A percentile compares a stretch with the other conserved stretches of the same genome.
Conservation (phyloP, 2,888 invertebrate species). For the Ophion slaviceki region DNA sequence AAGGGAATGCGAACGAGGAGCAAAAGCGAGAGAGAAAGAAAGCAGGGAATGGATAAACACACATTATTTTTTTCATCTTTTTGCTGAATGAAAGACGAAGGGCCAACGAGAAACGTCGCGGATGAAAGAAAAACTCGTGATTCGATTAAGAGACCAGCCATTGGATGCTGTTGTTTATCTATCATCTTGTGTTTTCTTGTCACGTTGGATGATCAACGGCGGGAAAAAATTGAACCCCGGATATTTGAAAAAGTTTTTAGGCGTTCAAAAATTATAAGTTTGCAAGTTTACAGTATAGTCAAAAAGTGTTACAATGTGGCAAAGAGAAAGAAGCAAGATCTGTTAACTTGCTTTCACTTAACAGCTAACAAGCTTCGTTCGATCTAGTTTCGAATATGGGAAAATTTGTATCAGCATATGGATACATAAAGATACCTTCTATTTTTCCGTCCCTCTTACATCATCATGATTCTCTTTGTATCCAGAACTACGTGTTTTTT, state of each 20-base stretch:
- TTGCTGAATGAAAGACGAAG: conserved; percentile 10
- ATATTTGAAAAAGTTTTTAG: no score
- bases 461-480: neutral
- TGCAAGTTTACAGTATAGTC: no score
- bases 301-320: no score
- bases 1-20: conserved; percentile 26
- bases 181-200: conserved; percentile 6
- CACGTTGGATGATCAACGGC: neutral
- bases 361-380: no score
- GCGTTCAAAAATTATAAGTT: no score
- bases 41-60: neutral
- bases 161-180: conserved; percentile 39
- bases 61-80: conserved; percentile 29
- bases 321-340: no score
- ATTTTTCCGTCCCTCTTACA: neutral
- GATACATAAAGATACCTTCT: no score
- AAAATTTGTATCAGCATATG: no score
- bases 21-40: conserved; percentile 15
- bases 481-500: neutral
- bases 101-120: neutral
- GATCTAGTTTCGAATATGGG: no score
- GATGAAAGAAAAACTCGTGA: conserved; percentile 30
- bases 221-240: no score
- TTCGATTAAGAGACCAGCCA: conserved; percentile 34
- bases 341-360: no score